These are phyloP conservation scores for Geophilus truncorum DNA, from an alignment of 2,888 invertebrate genomes.

Conservation along the genomic window DNA sequence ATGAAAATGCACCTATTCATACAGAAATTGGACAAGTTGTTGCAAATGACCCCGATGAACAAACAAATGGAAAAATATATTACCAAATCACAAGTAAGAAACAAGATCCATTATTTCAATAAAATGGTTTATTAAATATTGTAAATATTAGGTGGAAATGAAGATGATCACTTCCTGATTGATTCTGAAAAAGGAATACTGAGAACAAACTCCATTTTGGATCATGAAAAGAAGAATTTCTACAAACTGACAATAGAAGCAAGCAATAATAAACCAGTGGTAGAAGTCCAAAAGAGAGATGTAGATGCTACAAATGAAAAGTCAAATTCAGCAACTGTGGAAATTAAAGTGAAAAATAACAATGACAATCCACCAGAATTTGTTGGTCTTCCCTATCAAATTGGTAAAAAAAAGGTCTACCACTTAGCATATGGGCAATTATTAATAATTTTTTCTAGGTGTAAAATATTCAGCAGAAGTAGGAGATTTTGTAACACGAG, in stretches of 20 bases:
- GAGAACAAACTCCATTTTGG: constrained; percentile 71
- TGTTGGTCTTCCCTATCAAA: constrained; percentile 40
- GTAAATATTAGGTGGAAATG: constrained; percentile 65
- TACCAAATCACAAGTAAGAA: constrained; percentile 51
- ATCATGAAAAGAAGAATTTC: constrained; percentile 68
- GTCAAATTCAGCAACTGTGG: constrained; percentile 50
- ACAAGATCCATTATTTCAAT: not conserved
- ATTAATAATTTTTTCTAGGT: constrained; percentile 41
- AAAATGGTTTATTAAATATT: not conserved
- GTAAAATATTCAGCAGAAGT: constrained; percentile 44
- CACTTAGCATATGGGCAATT: not conserved
- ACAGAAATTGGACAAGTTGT: constrained; percentile 58
- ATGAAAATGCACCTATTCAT: constrained; percentile 62
- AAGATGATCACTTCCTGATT: constrained; percentile 68
- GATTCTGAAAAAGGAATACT: constrained; percentile 75
- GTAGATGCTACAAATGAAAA: not conserved
- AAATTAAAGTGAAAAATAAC: constrained; percentile 67
- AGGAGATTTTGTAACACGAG: constrained; percentile 43
- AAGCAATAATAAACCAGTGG: constrained; percentile 56
- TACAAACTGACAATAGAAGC: constrained; percentile 75
- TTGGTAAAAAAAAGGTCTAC: constrained; percentile 52
- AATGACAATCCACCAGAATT: constrained; percentile 81
- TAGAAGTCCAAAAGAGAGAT: constrained; percentile 51
- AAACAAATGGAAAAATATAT: constrained; percentile 73
- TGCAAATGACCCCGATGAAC: constrained; percentile 70